Base-by-base conservation (phyloP, 2,888 invertebrate species). In the Eristalis pertinax region DNA sequence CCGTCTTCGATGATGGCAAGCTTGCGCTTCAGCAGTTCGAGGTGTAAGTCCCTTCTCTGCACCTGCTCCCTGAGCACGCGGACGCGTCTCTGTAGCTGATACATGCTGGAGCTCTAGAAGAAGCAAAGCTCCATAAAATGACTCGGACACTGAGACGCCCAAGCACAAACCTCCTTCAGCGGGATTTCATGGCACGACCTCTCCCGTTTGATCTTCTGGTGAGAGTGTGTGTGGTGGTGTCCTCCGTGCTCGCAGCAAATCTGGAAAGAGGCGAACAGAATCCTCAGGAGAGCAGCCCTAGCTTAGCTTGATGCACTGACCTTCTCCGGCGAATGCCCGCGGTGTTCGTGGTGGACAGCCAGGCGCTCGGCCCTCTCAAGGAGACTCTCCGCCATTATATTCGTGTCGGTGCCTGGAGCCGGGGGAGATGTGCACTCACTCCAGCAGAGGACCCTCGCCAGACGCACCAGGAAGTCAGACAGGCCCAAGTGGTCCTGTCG, bases 21-120 rank as follows among this genome's bases (percentile, higher is more conserved):
- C 93, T 99, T 99, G 89, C 98, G 96, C 62, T 98, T 94, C 67
- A 98, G 94, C 82, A 98, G 94, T 93, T 99, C 98, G 91, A 98
- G 94, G 92, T 99, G 98, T 58, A 98, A 94, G 91, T 99, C 99
- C 90, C 98, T 96, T 79, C 98, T 95, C 91, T 98, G 98, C 38
- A 98, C 94, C 92, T 99, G 98, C 91, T 98, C 98, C 69, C 98
- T 95, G 15, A 98, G 93, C 8, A 96, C 96, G 89, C 98, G 95
- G 50, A 98, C 96, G 88, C 98, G 95, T 84, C 98, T 94, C 93
- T 98, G 98, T 56, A 98, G 72, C 91, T 97, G 97, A 93, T 98
- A 98, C 70, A 97, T 96, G n/a, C 97, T 95, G 8, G 96, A 96
- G 29, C 97, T 97, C 97, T 97, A 93, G 60, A 92, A 92, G 19